phyloP scores from a whole-genome alignment of 2,113 vertebrate genomes.

The Martes martes region DNA sequence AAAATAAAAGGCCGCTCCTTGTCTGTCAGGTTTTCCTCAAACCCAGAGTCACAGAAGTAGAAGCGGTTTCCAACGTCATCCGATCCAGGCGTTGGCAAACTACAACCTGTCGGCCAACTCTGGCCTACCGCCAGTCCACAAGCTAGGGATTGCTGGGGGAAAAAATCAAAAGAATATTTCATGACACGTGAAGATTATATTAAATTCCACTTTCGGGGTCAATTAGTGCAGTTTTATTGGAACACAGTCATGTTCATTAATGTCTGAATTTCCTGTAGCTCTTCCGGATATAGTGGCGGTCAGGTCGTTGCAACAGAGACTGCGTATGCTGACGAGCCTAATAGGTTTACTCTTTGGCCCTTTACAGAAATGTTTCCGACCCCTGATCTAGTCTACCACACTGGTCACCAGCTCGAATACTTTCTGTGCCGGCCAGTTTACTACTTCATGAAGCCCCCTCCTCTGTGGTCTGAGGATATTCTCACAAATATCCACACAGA shows the following conservation, averaged over 20 bases:
- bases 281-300: background rate
- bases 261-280: background rate
- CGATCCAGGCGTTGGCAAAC: background rate
- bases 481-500: background rate
- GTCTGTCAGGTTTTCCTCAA: background rate
- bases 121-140: background rate
- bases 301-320: background rate
- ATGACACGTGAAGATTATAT: background rate
- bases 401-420: background rate
- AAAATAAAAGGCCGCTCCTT: background rate
- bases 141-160: background rate
- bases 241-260: background rate
- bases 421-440: background rate
- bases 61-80: background rate
- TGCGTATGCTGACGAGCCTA: background rate
- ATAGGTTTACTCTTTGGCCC: background rate
- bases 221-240: background rate
- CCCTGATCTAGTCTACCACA: background rate
- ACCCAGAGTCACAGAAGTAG: background rate
- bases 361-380: background rate
- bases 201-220: background rate
- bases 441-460: background rate
- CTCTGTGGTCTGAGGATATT: background rate
- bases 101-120: background rate
- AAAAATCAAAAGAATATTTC: background rate